Evolutionary conservation across 2,113 vertebrate species (phyloP).

Genomic region (Tyto alba): DNA sequence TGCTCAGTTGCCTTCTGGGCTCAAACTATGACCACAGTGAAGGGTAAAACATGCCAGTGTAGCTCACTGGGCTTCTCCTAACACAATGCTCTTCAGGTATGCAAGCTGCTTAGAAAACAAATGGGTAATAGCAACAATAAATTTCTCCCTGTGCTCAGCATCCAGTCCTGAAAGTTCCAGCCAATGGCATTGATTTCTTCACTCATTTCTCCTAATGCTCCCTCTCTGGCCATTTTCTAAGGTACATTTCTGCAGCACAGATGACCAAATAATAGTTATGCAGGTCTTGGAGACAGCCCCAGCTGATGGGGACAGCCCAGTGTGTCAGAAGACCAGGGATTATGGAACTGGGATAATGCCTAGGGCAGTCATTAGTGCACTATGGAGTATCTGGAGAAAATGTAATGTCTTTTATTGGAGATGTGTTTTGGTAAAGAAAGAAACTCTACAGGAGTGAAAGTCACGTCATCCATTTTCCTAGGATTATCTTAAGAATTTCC

Average conservation of each 20-base stretch:
- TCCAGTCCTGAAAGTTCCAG: not conserved
- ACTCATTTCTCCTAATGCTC: not conserved
- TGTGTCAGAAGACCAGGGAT: not conserved
- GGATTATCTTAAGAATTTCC: too few species aligned
- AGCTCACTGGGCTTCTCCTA: not conserved
- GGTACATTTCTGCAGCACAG: not conserved
- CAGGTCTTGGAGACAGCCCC: not conserved
- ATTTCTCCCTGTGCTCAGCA: not conserved
- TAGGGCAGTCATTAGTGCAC: not conserved
- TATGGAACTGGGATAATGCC: not conserved
- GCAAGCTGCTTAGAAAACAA: not conserved
- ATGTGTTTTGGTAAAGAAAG: not conserved
- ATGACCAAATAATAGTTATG: not conserved
- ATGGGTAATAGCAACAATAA: not conserved
- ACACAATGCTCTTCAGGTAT: not conserved
- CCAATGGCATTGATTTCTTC: not conserved
- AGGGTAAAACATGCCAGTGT: not conserved
- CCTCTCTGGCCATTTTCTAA: not conserved
- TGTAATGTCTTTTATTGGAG: not conserved
- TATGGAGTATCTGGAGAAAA: not conserved
- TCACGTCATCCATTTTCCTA: not conserved
- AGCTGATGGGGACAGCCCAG: not conserved
- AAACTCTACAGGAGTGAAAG: not conserved
- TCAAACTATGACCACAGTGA: too few species aligned
- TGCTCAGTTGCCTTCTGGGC: too few species aligned